Base-by-base conservation (phyloP, 2,888 invertebrate species). In the Diaperis boleti region DNA sequence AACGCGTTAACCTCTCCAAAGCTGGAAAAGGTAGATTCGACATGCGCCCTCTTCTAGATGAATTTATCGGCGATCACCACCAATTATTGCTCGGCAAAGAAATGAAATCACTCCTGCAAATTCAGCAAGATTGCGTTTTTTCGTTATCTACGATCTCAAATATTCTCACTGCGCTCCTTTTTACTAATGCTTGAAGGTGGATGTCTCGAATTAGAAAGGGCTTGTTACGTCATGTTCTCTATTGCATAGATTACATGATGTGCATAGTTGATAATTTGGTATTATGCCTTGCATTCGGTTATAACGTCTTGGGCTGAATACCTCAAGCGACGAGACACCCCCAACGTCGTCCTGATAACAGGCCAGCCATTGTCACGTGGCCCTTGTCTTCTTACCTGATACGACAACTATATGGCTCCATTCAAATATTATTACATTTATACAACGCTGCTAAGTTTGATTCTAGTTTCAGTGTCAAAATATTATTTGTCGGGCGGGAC, bases 21-120 rank as follows among this genome's bases (percentile, higher is more conserved):
- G 72, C 74, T 74, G 76, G 66, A 72, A 76, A 75, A 75, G 76
- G 76, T 73, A 77, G 77, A 77, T 77, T 77, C 68, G 76, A 74
- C 77, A 76, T 76, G 70, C 68, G 56, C 59, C 57, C 17, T 54
- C 49, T 41, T 47, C 29, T 15, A 29, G 41, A 29, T 37, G 39
- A 20, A 56, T 56, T 62, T 57, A 57, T 62, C 62, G 50, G 35
- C 35, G 26, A 62, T 57, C 56, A 57, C 44, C 62, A 41, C 50
- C 50, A 50, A 62, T 57, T 62, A 57, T 57, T 59, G 39, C 26
- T 44, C 20, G 18, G 33, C 37, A 15, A 35, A 45, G 52, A n/a
- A n/a, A 44, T 59, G 15, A 20, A 42, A 31, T 33, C 47, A 42
- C 18, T 14, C 8, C 26, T 11, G n/a, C 35, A 15, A 41, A 54